Percentiles rank a stretch among this genome's conserved stretches.
Evolutionary conservation across 2,888 invertebrate genomes (phyloP).

Genomic region (Harpalus rubripes): DNA sequence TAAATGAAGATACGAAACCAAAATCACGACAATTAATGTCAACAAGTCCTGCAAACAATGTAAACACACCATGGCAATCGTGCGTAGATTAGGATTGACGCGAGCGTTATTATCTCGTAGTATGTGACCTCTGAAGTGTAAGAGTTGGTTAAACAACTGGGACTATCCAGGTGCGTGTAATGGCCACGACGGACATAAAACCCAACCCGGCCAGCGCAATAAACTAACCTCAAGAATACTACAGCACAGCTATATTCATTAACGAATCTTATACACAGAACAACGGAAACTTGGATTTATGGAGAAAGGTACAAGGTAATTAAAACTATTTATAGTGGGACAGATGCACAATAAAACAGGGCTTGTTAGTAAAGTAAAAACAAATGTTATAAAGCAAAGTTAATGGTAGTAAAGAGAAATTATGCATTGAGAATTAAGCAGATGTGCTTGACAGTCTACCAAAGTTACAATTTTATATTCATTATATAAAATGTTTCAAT

Average conservation of each 20-base stretch:
- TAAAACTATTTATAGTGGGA: not conserved
- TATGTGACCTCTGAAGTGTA: not conserved
- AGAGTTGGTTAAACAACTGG: slow-evolving; percentile 32
- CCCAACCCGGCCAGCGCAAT: slow-evolving; percentile 16
- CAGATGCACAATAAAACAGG: no score
- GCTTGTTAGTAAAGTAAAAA: not conserved
- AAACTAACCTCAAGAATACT: slow-evolving; percentile 45
- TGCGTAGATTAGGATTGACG: slow-evolving; percentile 27
- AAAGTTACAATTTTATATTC: no score
- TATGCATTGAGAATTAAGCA: no score
- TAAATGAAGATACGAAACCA: not conserved
- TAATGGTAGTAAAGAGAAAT: not conserved
- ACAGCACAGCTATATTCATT: slow-evolving; percentile 28
- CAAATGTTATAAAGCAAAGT: not conserved
- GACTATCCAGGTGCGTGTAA: slow-evolving; percentile 34
- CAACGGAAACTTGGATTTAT: slow-evolving; percentile 7
- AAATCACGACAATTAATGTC: not conserved
- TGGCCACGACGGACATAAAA: slow-evolving; percentile 14
- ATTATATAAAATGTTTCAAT: no score
- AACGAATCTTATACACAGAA: slow-evolving; percentile 17
- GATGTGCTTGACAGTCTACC: no score
- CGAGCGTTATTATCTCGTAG: slow-evolving; percentile 9
- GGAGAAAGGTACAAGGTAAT: not conserved
- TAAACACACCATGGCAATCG: not conserved
- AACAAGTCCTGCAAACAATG: not conserved